Conservation (phyloP, 2,888 invertebrate species). For the Metallyticus violacea region DNA sequence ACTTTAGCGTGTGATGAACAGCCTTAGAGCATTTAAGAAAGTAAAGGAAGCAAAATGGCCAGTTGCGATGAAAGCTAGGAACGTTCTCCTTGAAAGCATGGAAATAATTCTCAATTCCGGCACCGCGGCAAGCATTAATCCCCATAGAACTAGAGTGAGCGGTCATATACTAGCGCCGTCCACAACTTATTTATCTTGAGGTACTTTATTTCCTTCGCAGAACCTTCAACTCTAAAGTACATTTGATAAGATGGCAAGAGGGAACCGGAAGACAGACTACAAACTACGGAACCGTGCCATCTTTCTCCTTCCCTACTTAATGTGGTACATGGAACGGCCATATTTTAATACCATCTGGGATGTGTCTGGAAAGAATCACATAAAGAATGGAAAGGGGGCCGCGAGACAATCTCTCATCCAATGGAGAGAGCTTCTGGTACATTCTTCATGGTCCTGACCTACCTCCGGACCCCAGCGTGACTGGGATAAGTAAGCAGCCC, state of each 20-base stretch:
- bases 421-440: not conserved
- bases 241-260: not conserved
- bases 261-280: not conserved
- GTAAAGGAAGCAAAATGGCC: not conserved
- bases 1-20: too few species aligned
- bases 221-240: too few species aligned
- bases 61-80: not conserved
- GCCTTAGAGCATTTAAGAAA: too few species aligned
- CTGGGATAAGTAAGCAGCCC: not conserved
- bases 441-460: not conserved
- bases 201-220: not conserved
- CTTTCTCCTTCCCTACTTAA: not conserved
- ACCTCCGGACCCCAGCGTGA: not conserved
- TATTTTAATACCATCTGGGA: not conserved
- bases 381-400: not conserved
- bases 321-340: not conserved
- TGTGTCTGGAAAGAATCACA: not conserved
- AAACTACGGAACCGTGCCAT: not conserved
- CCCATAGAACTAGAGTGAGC: not conserved
- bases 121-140: not conserved
- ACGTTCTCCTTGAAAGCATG: not conserved
- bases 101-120: not conserved
- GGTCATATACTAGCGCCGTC: not conserved
- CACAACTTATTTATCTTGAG: not conserved
- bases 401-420: not conserved